Percentiles rank a stretch among this genome's conserved stretches.
phyloP scores from a whole-genome alignment of 2,797 vertebrate species.

The Cyclura pinguis region DNA sequence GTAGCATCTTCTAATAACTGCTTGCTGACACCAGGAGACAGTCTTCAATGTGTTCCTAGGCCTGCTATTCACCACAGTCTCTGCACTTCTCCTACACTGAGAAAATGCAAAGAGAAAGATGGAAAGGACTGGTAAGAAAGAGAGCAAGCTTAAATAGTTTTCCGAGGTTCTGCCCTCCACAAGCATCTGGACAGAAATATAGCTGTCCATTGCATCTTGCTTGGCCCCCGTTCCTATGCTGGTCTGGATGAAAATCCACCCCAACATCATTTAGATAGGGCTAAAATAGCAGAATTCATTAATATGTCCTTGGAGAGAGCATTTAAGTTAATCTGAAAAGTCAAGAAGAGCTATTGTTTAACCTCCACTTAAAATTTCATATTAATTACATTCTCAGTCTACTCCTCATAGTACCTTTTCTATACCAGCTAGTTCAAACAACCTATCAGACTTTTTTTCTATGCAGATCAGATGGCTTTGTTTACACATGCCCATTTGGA shows the following conservation, averaged over 20 bases:
- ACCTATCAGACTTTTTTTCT: not conserved
- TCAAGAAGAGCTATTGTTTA: not conserved
- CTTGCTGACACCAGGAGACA: not conserved
- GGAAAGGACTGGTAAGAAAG: not conserved
- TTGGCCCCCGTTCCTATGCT: not conserved
- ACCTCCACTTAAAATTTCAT: not conserved
- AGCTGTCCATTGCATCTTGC: not conserved
- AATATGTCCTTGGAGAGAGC: not conserved
- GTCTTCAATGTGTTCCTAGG: not conserved
- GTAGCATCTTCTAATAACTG: not conserved
- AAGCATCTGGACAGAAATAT: not conserved
- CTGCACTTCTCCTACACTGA: not conserved
- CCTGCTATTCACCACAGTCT: not conserved
- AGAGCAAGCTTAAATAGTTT: not conserved
- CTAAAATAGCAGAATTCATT: not conserved
- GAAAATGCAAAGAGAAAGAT: not conserved
- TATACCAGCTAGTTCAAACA: not conserved
- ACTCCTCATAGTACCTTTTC: not conserved
- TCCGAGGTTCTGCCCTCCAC: too few relatives aligned
- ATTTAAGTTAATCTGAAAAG: not conserved
- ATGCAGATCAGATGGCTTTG: too few relatives aligned
- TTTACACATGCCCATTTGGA: not conserved
- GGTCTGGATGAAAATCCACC: not conserved
- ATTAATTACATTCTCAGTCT: not conserved
- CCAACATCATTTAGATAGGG: not conserved